Base-by-base conservation (phyloP, 1,140 invertebrate genomes). In the Lamellibrachia luymesi region DNA sequence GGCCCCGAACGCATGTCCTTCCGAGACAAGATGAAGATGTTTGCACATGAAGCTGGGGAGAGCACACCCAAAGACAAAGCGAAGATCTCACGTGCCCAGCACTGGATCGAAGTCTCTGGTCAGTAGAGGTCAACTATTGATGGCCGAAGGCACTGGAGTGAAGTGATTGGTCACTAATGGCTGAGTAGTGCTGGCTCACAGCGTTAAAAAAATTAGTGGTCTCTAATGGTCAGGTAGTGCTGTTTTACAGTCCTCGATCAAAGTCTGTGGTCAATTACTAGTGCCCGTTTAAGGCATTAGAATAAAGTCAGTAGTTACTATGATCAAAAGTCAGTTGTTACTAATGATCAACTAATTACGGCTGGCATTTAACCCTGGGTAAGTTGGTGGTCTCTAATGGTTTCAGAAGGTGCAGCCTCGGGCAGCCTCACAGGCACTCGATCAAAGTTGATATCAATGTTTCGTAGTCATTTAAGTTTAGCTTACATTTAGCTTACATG, bases 11-110 rank as follows among this genome's bases (percentile, higher is more conserved):
- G 95, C 90, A 95, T 96, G 94, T 95, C 95, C 17, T 97, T 97
- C 94, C 95, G 95, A 93, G 96, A 97, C 94, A 97, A 97, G 95
- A 97, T 97, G 96, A 96, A 96, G 94, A 95, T 96, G 94, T 97
- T 97, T 94, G 96, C 96, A 52, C 90, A 94, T 91, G 95, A 96
- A 94, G 94, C 96, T 52, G 96, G 96, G 27, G 96, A 97, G 92
- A 94, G 94, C 64, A 95, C 96, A 13, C 96, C 95, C 51, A 95
- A 95, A 93, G 94, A 96, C 50, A 95, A 95, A 93, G 94, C 95
- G 0, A 96, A 96, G 94, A 95, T 94, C 91, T 96, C 96, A 13
- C 49, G 56, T 22, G 92, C 51, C 89, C 92, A 93, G 92, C 92
- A 93, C 38, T 49, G 92, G 51, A 92, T 92, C 50, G 92, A 92